A percentile compares a stretch with the other conserved stretches of the same genome.
Evolutionary conservation across 2,113 vertebrate genomes (phyloP).

Genomic region (Strigops habroptila): DNA sequence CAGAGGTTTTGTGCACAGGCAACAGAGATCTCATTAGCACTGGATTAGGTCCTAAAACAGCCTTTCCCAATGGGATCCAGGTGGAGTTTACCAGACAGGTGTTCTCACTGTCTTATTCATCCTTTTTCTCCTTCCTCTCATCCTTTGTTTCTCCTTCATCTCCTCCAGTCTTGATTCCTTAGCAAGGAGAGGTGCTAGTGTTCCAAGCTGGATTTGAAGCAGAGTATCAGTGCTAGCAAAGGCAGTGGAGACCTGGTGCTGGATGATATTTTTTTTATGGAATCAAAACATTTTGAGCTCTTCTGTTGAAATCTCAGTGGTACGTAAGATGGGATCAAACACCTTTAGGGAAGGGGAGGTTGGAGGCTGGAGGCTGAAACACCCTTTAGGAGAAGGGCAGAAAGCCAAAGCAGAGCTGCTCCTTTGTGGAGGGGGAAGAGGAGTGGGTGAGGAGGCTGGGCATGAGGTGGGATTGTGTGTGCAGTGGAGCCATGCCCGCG

Average conservation of each 20-base stretch:
- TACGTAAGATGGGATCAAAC: neutral
- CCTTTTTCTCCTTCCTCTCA: neutral
- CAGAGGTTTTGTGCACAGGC: neutral
- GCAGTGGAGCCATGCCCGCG: neutral
- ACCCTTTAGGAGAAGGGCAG: neutral
- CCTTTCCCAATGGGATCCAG: neutral
- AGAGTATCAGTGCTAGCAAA: neutral
- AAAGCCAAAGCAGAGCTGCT: neutral
- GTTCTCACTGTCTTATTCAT: neutral
- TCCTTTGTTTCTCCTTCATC: neutral
- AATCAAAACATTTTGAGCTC: neutral
- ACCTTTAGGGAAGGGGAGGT: neutral
- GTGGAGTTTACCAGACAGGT: neutral
- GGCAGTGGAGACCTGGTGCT: neutral
- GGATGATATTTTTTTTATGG: neutral
- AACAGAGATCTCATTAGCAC: neutral
- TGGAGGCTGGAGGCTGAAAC: neutral
- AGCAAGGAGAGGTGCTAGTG: neutral
- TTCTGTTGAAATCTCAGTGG: neutral
- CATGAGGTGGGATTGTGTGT: accelerated
- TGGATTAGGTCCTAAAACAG: neutral
- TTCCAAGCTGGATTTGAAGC: neutral
- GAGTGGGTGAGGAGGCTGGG: neutral
- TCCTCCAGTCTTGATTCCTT: neutral
- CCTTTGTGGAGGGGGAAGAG: neutral